A percentile compares a stretch with the other conserved stretches of the same genome.
Evolutionary conservation across 2,113 vertebrate genomes (phyloP).

Genomic region (western clawed frog (Xenopus tropicalis)): DNA sequence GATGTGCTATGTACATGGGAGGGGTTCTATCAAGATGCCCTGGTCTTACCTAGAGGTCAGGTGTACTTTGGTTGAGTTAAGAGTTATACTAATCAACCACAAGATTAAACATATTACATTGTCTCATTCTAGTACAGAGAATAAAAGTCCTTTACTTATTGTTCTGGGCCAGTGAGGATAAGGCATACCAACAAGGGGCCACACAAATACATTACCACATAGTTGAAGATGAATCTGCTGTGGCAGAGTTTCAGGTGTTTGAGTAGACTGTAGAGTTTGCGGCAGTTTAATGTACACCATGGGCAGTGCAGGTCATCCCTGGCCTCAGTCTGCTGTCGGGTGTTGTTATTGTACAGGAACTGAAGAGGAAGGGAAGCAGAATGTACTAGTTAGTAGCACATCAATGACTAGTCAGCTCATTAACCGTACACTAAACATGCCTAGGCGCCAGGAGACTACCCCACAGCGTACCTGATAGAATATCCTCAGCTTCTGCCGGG

Average conservation of each 20-base stretch:
- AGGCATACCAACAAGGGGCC: too few species aligned
- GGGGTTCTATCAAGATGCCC: too few species aligned
- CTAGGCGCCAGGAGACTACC: neutral
- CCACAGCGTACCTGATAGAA: slow-evolving; percentile 86
- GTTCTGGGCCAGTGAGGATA: too few species aligned
- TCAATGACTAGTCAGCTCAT: slow-evolving; percentile 10
- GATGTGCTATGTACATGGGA: too few species aligned
- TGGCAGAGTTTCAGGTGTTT: slow-evolving; percentile 98
- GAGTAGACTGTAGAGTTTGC: slow-evolving; percentile 95
- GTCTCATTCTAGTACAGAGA: too few species aligned
- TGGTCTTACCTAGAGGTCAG: too few species aligned
- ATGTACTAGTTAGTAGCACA: too few species aligned
- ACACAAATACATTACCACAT: slow-evolving; percentile 70
- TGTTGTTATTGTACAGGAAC: slow-evolving; percentile 98
- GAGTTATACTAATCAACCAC: too few species aligned
- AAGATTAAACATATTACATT: too few species aligned
- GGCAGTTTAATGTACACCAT: slow-evolving; percentile 95
- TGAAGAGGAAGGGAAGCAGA: slow-evolving; percentile 48
- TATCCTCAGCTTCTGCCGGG: slow-evolving; percentile 91
- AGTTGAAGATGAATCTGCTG: slow-evolving; percentile 97
- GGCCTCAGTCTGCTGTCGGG: slow-evolving; percentile 93
- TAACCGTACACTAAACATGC: slow-evolving; percentile 23
- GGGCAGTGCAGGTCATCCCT: slow-evolving; percentile 95
- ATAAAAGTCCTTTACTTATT: too few species aligned
- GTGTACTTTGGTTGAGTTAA: too few species aligned